A percentile compares a stretch with the other conserved stretches of the same genome.
These are phyloP conservation scores for Monoplex corrugatus DNA, from an alignment of 2,888 invertebrate species.

Conservation along the genomic window DNA sequence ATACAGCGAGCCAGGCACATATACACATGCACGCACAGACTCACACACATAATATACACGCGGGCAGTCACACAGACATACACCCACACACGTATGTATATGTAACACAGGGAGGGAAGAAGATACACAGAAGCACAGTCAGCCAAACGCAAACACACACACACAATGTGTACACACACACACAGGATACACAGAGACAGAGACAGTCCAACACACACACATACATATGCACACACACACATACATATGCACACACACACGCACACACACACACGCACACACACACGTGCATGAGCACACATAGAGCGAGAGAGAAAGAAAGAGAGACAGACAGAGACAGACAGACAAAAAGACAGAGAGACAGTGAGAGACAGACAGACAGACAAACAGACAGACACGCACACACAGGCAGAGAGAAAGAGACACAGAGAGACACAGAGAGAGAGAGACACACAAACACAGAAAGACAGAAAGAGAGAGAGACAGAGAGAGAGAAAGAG, in stretches of 20 bases:
- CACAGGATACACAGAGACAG: not conserved
- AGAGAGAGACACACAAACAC: constrained; percentile 4
- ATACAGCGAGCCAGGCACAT: no score
- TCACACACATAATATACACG: not conserved
- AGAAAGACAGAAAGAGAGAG: no score
- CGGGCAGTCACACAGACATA: not conserved
- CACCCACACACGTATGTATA: constrained; percentile 2
- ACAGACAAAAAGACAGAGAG: not conserved
- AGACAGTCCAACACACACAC: not conserved
- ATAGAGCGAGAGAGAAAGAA: constrained; percentile 26
- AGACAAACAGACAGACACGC: not conserved
- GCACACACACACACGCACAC: not conserved
- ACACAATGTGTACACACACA: no score
- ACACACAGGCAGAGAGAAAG: not conserved
- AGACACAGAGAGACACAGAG: not conserved
- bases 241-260: not conserved
- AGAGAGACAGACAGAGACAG: constrained; percentile 17
- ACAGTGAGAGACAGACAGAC: not conserved
- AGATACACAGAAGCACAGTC: not conserved
- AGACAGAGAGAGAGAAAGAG: not conserved
- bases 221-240: not conserved
- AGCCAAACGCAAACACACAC: not conserved
- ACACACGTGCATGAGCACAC: no score
- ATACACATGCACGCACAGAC: constrained; percentile 6
- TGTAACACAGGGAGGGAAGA: not conserved